These are phyloP conservation scores for Cydia strobilella DNA, from an alignment of 1,140 invertebrate species.

Conservation along the genomic window DNA sequence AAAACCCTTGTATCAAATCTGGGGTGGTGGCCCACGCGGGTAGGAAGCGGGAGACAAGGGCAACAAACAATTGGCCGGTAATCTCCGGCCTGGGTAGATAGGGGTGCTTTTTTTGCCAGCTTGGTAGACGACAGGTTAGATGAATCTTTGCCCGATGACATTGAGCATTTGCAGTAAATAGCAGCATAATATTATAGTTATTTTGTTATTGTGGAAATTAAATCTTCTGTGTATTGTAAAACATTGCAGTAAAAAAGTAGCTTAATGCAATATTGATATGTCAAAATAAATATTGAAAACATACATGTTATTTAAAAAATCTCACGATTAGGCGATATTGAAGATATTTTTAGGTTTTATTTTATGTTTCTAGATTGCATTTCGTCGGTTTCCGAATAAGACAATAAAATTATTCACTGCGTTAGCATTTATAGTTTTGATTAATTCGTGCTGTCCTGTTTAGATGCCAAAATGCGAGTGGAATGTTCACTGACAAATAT, in stretches of 20 bases:
- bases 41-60: no score
- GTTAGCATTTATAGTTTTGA: constrained; percentile 33
- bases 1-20: no score
- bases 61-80: no score
- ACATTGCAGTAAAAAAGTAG: no score
- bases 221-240: no score
- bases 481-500: constrained; percentile 47
- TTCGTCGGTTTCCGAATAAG: constrained; percentile 18
- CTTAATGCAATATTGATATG: no score
- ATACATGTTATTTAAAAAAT: constrained; percentile 6
- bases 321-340: neutral
- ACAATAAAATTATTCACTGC: constrained; percentile 23
- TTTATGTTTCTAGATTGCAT: constrained; percentile 19
- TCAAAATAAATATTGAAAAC: no score
- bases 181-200: constrained; percentile 20
- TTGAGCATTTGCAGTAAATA: neutral
- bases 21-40: no score
- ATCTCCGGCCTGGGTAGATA: no score
- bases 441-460: constrained; percentile 36
- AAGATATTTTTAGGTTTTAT: constrained; percentile 7
- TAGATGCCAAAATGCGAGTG: constrained; percentile 47
- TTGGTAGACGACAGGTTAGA: no score
- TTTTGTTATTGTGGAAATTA: no score
- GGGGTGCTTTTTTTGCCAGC: no score
- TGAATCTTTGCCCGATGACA: neutral